A percentile compares a stretch with the other conserved stretches of the same genome.
Conservation (phyloP, 2,797 vertebrate genomes). For the Cuniculus paca region DNA sequence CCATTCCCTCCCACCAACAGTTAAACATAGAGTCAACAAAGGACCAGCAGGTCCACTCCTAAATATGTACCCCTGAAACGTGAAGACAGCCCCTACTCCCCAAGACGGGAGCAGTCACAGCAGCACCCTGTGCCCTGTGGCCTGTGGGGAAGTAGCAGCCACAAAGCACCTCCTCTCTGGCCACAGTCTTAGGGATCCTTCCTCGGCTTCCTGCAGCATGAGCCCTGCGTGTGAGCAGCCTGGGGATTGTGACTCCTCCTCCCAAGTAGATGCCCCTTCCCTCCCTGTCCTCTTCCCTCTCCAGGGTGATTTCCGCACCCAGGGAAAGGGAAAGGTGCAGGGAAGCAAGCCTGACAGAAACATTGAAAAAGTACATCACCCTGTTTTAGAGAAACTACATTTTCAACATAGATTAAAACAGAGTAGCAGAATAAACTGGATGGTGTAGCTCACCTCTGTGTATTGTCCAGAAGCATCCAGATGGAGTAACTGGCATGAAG, state of each 20-base stretch:
- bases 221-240: neutral
- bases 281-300: neutral
- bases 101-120: no score
- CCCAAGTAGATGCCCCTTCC: no score
- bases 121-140: neutral
- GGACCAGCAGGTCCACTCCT: neutral
- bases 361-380: fast-evolving
- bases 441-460: fast-evolving
- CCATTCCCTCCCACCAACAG: neutral
- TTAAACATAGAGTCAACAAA: neutral
- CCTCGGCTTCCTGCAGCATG: no score
- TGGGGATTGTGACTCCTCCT: neutral
- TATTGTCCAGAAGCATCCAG: neutral
- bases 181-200: neutral
- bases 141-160: neutral
- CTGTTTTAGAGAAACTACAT: neutral
- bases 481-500: fast-evolving
- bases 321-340: no score
- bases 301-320: neutral
- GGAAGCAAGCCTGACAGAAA: neutral
- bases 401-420: neutral
- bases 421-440: neutral
- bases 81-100: fast-evolving
- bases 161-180: neutral
- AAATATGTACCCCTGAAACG: neutral